Percentiles rank a stretch among this genome's conserved stretches.
These are phyloP conservation scores for Drosophila kurseongensis DNA, from an alignment of 1,140 invertebrate genomes.

Conservation along the genomic window DNA sequence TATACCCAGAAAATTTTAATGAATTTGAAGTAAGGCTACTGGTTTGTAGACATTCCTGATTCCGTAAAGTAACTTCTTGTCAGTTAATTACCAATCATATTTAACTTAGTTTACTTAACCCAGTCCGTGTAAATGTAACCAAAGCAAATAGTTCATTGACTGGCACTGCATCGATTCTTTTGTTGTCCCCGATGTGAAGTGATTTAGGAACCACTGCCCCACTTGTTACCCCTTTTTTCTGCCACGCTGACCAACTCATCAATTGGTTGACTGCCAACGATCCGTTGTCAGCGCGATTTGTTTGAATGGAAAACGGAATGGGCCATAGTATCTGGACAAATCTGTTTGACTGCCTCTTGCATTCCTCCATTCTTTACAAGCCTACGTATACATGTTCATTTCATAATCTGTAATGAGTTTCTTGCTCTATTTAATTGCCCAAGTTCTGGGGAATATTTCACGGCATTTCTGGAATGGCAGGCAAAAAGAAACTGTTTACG, in stretches of 20 bases:
- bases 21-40: too few species aligned
- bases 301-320: constrained; percentile 12
- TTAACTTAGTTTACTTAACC: background rate
- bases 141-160: constrained; percentile 24
- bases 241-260: constrained; percentile 41
- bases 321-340: constrained; percentile 36
- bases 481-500: constrained; percentile 49
- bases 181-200: constrained; percentile 47
- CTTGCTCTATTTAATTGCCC: constrained; percentile 69
- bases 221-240: constrained; percentile 20
- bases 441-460: constrained; percentile 59
- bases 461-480: constrained; percentile 34
- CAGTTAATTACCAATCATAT: background rate
- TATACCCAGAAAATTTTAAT: too few species aligned
- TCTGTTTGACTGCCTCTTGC: constrained; percentile 40
- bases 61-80: background rate
- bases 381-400: constrained; percentile 39
- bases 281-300: constrained; percentile 41
- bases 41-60: too few species aligned
- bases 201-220: constrained; percentile 48
- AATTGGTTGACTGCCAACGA: constrained; percentile 19
- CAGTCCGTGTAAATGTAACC: constrained; percentile 1
- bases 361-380: background rate
- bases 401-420: constrained; percentile 80
- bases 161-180: constrained; percentile 17